Base-by-base conservation (phyloP, 2,888 invertebrate species). In the Tribolium freemani region DNA sequence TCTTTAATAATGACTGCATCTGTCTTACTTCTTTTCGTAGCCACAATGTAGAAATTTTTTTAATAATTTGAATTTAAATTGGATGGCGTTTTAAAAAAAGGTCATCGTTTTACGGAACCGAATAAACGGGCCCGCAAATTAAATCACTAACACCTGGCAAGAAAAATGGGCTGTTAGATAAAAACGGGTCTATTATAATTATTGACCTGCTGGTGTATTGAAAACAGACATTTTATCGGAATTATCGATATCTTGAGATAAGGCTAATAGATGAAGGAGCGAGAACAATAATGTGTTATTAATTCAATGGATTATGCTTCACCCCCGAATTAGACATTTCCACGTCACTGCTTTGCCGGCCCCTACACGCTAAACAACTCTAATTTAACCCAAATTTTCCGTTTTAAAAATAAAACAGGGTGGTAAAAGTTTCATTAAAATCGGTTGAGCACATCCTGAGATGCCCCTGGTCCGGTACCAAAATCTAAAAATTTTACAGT, bases 121-220 rank as follows among this genome's bases (percentile, higher is more conserved):
- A 66, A 51, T 71, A 64, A 71, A 71, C 53, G 44, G 69, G 46
- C 58, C 66, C 69, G 60, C 69, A 73, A 73, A 73, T 73, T 73
- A 73, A 69, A 73, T 69, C 73, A 69, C 73, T 66, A 73, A 57
- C 73, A 73, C 69, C 73, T 73, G 73, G 58, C 69, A 58, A 64
- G 73, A 73, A 73, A 73, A 73, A 73, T 58, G 72, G 69, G 38
- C 58, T 72, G 56, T 72, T 72, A 72, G 72, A 73, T 69, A 64
- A 73, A 69, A 64, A 51, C 58, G 57, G 69, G 45, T 53, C 69
- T 64, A 60, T 69, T 66, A 60, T 73, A 69, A 73, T 69, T 73
- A 73, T 72, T 64, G 73, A 66, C 66, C 73, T 66, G 73, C 66
- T 73, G 73, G 69, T 73, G 60, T 61, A 66, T 66, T 51, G 70